A percentile compares a stretch with the other conserved stretches of the same genome.
Evolutionary conservation across 2,797 vertebrate genomes (phyloP).

Genomic region (Margarornis squamiger): DNA sequence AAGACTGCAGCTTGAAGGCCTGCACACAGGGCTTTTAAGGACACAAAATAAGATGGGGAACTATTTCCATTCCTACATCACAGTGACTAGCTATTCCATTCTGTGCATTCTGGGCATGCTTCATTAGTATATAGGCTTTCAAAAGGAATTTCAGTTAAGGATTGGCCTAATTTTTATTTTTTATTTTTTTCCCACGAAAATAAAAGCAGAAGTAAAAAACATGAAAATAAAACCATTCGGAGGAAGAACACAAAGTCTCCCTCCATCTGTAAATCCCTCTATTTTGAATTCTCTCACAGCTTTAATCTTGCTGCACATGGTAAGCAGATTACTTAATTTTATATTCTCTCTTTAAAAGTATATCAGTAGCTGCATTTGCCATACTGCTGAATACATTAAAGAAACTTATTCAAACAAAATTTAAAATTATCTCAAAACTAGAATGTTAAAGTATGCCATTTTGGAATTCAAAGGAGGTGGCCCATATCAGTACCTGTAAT

Average conservation of each 20-base stretch:
- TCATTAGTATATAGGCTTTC: background rate
- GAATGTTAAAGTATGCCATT: background rate
- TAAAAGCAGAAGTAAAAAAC: background rate
- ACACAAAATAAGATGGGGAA: background rate
- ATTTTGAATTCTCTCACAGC: background rate
- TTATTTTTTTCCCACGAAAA: background rate
- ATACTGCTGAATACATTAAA: background rate
- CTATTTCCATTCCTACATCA: background rate
- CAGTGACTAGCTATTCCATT: background rate
- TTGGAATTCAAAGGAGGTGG: background rate
- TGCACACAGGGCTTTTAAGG: background rate
- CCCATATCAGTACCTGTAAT: background rate
- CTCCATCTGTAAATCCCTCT: background rate
- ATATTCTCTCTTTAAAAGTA: background rate
- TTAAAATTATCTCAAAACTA: background rate
- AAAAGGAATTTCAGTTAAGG: background rate
- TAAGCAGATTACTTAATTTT: constrained; percentile 5
- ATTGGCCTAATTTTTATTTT: background rate
- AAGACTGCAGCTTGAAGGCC: background rate
- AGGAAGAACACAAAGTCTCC: background rate
- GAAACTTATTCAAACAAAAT: background rate
- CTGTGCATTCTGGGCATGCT: background rate
- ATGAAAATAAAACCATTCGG: background rate
- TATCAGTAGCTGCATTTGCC: background rate
- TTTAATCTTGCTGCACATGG: background rate